Evolutionary conservation across 2,797 vertebrate genomes (phyloP).

Genomic region (Pipistrellus kuhlii): DNA sequence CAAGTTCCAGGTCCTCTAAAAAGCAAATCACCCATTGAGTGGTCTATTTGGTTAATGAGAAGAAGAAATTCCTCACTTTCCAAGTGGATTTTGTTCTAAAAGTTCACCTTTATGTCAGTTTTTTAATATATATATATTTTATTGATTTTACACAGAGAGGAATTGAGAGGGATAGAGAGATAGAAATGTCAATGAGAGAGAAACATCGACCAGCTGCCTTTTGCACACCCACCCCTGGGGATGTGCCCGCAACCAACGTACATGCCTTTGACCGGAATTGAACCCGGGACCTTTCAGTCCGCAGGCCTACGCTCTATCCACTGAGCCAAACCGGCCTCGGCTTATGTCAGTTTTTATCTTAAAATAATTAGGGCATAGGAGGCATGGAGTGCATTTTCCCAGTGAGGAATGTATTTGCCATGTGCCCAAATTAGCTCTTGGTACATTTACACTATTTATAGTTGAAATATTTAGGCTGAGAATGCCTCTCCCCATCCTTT

Average conservation of each 20-base stretch:
- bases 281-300: too few relatives aligned
- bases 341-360: neutral
- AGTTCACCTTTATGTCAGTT: neutral
- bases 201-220: too few relatives aligned
- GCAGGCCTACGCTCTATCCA: too few relatives aligned
- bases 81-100: neutral
- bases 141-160: too few relatives aligned
- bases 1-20: neutral
- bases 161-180: too few relatives aligned
- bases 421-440: conserved; percentile 61
- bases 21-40: neutral
- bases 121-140: neutral
- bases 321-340: too few relatives aligned
- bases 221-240: too few relatives aligned
- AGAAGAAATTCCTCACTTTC: conserved; percentile 6
- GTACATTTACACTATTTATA: conserved; percentile 56
- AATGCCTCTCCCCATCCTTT: conserved; percentile 53
- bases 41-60: neutral
- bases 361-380: neutral
- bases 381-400: conserved; percentile 53
- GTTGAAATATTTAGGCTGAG: conserved; percentile 50
- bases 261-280: too few relatives aligned
- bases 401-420: conserved; percentile 51
- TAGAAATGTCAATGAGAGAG: too few relatives aligned
- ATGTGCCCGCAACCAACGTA: too few relatives aligned